Percentiles rank a stretch among this genome's conserved stretches.
These are phyloP conservation scores for Eretmochelys imbricata DNA, from an alignment of 2,113 vertebrate genomes.

Conservation along the genomic window DNA sequence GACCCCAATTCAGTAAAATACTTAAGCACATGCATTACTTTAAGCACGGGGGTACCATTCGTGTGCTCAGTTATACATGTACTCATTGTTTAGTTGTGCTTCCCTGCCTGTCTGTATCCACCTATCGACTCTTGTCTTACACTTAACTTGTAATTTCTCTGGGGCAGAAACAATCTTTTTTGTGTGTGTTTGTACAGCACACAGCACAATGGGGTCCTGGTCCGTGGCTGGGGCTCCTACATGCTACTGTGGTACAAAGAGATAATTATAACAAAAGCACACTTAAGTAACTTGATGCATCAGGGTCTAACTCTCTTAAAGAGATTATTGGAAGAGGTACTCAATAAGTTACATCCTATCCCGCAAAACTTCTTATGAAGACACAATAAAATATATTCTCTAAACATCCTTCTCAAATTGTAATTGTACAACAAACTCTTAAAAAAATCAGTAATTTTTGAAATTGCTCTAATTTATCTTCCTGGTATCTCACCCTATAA, in stretches of 20 bases:
- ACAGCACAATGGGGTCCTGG: fast-evolving
- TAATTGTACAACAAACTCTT: background rate
- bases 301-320: background rate
- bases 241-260: no score
- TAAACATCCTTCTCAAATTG: background rate
- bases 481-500: background rate
- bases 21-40: background rate
- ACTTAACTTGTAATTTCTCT: background rate
- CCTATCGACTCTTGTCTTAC: no score
- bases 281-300: background rate
- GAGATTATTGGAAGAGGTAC: fast-evolving
- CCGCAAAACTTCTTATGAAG: background rate
- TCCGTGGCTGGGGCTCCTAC: background rate
- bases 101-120: background rate
- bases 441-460: background rate
- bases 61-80: background rate
- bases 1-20: background rate
- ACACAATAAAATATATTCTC: fast-evolving
- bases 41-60: background rate
- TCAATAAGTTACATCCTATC: background rate
- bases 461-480: background rate
- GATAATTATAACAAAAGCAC: background rate
- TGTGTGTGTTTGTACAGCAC: background rate
- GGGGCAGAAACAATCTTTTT: background rate
- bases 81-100: background rate